Conservation (phyloP, 2,888 invertebrate species). For the Aphidoletes aphidimyza region DNA sequence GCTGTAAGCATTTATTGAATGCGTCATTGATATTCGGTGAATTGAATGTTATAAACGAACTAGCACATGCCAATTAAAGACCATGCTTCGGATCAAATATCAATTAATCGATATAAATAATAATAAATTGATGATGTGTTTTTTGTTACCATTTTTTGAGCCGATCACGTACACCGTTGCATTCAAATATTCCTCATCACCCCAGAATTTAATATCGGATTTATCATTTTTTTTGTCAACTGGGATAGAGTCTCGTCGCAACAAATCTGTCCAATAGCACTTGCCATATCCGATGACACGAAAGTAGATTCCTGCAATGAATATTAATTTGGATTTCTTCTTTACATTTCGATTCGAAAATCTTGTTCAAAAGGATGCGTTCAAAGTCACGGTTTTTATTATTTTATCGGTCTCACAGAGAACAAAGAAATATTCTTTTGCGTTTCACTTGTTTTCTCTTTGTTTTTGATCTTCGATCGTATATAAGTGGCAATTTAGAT, state of each 20-base stretch:
- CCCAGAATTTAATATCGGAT: slow-evolving; percentile 63
- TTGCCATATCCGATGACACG: slow-evolving; percentile 65
- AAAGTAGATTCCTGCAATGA: slow-evolving; percentile 63
- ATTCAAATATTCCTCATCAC: slow-evolving; percentile 64
- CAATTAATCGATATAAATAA: not conserved
- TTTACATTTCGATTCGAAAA: too few relatives aligned
- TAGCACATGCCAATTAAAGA: too few relatives aligned
- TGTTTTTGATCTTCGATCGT: too few relatives aligned
- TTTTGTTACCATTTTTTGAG: slow-evolving; percentile 60
- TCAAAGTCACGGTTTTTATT: too few relatives aligned
- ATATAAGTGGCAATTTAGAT: too few relatives aligned
- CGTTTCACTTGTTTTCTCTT: too few relatives aligned
- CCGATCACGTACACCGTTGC: slow-evolving; percentile 63
- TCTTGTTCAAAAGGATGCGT: too few relatives aligned
- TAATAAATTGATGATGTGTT: too few relatives aligned
- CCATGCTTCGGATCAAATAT: not conserved
- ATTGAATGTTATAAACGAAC: too few relatives aligned
- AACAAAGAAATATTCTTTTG: too few relatives aligned
- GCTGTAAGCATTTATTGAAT: not conserved
- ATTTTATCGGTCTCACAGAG: too few relatives aligned
- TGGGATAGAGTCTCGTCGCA: slow-evolving; percentile 61
- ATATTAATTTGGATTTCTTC: not conserved
- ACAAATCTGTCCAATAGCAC: slow-evolving; percentile 66
- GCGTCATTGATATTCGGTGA: not conserved
- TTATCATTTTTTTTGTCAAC: slow-evolving; percentile 61